phyloP scores from a whole-genome alignment of 2,113 vertebrate species.

The Cyprinodon tularosa region DNA sequence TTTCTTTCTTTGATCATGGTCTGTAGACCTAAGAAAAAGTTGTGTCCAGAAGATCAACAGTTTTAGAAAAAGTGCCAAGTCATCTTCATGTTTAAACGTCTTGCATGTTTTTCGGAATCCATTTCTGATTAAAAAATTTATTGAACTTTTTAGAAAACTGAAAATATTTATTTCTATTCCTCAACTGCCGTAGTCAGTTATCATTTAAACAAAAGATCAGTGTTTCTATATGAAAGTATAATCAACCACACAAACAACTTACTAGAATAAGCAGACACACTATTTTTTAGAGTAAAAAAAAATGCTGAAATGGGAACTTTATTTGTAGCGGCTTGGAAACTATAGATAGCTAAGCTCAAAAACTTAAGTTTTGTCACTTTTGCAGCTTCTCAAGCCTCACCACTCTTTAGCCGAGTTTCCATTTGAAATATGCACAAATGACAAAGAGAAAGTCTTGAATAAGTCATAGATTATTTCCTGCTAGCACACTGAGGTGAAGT shows the following conservation, averaged over 20 bases:
- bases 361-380: slow-evolving; percentile 75
- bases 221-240: slow-evolving; percentile 4
- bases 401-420: slow-evolving; percentile 64
- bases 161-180: not conserved
- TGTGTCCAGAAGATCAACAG: not conserved
- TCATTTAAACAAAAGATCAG: not conserved
- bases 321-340: slow-evolving; percentile 65
- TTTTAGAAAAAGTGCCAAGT: not conserved
- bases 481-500: slow-evolving; percentile 78
- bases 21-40: not conserved
- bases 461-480: slow-evolving; percentile 80
- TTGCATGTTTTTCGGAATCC: not conserved
- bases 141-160: not conserved
- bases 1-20: not conserved
- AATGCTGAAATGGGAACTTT: slow-evolving; percentile 57
- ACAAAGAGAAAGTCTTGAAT: slow-evolving; percentile 78
- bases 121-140: not conserved
- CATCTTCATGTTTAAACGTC: no score
- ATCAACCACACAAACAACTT: slow-evolving; percentile 30
- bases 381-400: slow-evolving; percentile 62
- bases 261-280: slow-evolving; percentile 31
- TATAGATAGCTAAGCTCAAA: slow-evolving; percentile 57
- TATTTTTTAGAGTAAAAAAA: slow-evolving; percentile 28
- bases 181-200: not conserved
- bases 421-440: slow-evolving; percentile 80